Evolutionary conservation across 2,888 invertebrate genomes (phyloP), one percentile per base, ranked within the genome.

Genomic region (Eristalis intricaria): DNA sequence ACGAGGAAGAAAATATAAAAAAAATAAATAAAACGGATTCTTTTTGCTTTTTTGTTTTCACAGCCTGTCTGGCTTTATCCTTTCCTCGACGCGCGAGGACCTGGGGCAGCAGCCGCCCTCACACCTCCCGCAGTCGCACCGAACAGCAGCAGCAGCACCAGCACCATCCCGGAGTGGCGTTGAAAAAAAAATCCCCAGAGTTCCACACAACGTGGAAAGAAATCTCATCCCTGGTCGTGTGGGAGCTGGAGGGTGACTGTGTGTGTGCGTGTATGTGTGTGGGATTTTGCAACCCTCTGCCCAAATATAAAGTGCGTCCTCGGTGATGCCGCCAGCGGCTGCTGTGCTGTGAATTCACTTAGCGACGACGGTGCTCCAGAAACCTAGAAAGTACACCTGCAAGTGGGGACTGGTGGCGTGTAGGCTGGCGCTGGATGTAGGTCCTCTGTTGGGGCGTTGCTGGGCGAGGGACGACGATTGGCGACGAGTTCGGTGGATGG

Each of bases 301-400:
- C 87, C 87, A 84, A 82, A 78, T 84, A 87, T 75, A 79, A 87
- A 87, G 87, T 87, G 87, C 87, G 87, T 87, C 84, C 79, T 82
- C 65, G 56, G 65, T 71, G 71, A 38, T 82, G 78, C 68, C 77
- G 68, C 35, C 65, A 68, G 71, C 80, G 64, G 64, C 32, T 60
- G 65, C 58, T 64, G 66, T 64, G 71, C 50, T 87, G 66, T 75
- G 86, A 79, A 60, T 71, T 78, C 87, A 80, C 84, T 87, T 87
- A 76, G 76, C 87, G 87, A 68, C 76, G 73, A 75, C 50, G 50
- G n/a, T 87, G 87, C 81, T 87, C 87, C 87, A 87, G 87, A 87
- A 87, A 87, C 87, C 87, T 71, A 87, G 81, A 85, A 85, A 81
- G 66, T 58, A 35, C 73, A 66, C 43, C 40, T 35, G 43, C 78